Conservation (phyloP, 1,140 invertebrate species). For the Dendroctonus ponderosae region DNA sequence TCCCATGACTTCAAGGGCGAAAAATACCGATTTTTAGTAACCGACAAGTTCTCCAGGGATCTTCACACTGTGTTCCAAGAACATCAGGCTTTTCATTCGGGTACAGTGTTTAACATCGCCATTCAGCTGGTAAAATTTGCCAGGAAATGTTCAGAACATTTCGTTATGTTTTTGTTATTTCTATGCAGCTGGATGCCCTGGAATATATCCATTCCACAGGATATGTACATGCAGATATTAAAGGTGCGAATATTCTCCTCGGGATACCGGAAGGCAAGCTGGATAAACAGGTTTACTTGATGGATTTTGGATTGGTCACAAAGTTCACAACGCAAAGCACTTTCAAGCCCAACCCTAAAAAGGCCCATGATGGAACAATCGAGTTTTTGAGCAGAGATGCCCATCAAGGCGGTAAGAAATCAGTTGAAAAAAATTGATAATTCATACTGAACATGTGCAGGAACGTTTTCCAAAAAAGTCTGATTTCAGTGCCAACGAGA, state of each 20-base stretch:
- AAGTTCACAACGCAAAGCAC: constrained; percentile 69
- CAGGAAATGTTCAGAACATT: background rate
- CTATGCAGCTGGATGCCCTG: constrained; percentile 72
- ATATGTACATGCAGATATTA: constrained; percentile 91
- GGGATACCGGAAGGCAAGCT: constrained; percentile 42
- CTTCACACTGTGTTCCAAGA: constrained; percentile 78
- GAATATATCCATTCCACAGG: constrained; percentile 84
- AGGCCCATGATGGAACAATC: constrained; percentile 93
- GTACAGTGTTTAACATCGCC: constrained; percentile 76
- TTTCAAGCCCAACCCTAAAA: constrained; percentile 84
- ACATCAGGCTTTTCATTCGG: constrained; percentile 67
- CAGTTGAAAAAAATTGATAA: background rate
- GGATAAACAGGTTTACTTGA: constrained; percentile 78
- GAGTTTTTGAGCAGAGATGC: constrained; percentile 94
- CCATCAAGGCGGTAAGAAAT: constrained; percentile 67
- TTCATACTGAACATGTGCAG: background rate
- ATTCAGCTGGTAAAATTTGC: constrained; percentile 76
- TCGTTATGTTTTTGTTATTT: too few species aligned
- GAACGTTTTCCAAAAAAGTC: background rate
- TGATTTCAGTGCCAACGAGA: constrained; percentile 70
- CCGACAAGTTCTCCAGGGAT: constrained; percentile 89
- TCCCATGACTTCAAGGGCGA: constrained; percentile 71
- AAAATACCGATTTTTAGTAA: constrained; percentile 88
- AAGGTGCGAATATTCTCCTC: constrained; percentile 85
- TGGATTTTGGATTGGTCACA: constrained; percentile 91